phyloP scores from a whole-genome alignment of 1,140 invertebrate species.

The Vanessa atalanta region DNA sequence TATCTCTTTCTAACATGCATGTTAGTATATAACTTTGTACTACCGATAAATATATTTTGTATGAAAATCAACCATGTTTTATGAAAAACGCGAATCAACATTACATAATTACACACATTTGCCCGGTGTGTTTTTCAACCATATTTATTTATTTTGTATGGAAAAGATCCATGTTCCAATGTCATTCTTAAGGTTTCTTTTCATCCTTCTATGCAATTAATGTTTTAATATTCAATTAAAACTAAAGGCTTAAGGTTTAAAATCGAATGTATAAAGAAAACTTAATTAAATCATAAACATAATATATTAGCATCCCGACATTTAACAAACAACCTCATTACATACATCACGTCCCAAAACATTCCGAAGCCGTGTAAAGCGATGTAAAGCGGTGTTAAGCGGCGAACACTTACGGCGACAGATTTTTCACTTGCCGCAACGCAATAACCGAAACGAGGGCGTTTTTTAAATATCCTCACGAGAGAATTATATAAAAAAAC shows the following conservation, averaged over 20 bases:
- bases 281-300: neutral
- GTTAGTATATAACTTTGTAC: too few relatives aligned
- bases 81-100: too few relatives aligned
- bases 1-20: too few relatives aligned
- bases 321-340: neutral
- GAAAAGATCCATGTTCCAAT: too few relatives aligned
- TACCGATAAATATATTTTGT: too few relatives aligned
- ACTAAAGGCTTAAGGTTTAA: neutral
- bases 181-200: too few relatives aligned
- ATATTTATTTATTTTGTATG: too few relatives aligned
- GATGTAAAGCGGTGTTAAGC: neutral
- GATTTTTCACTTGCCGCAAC: constrained; percentile 49
- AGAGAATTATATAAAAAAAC: neutral
- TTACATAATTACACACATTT: too few relatives aligned
- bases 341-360: neutral
- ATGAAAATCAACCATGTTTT: too few relatives aligned
- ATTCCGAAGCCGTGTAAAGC: constrained; percentile 6
- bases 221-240: too few relatives aligned
- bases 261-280: neutral
- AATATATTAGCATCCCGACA: neutral
- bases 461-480: neutral
- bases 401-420: constrained; percentile 47
- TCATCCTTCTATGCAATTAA: too few relatives aligned
- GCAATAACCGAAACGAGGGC: neutral
- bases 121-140: too few relatives aligned